These are phyloP conservation scores for Stegastes partitus DNA, from an alignment of 2,113 vertebrate species.

Conservation along the genomic window DNA sequence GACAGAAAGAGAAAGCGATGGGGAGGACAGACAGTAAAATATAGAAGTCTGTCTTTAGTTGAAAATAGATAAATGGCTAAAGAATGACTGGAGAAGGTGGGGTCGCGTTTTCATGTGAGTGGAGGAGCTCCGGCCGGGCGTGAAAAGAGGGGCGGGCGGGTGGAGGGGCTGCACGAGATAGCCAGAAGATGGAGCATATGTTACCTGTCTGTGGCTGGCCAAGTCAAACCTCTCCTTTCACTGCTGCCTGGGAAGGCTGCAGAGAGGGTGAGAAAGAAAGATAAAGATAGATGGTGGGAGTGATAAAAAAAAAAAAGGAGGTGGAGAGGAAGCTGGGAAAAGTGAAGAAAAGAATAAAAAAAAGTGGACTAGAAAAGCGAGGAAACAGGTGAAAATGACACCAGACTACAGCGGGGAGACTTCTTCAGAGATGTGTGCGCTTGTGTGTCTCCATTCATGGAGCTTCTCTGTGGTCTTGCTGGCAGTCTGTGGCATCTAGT, in stretches of 20 bases:
- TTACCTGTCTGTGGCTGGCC: constrained; percentile 54
- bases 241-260: constrained; percentile 19
- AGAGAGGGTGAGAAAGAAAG: neutral
- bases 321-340: neutral
- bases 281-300: neutral
- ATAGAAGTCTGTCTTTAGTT: constrained; percentile 5
- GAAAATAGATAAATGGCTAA: constrained; percentile 31
- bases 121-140: constrained; percentile 2
- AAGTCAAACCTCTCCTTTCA: constrained; percentile 15
- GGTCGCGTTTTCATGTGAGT: neutral
- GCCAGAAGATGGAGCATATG: constrained; percentile 47
- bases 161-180: constrained; percentile 10
- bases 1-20: constrained; percentile 36
- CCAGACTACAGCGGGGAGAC: constrained; percentile 10
- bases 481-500: constrained; percentile 72
- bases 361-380: neutral
- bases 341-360: neutral
- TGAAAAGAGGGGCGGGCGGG: no score
- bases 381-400: constrained; percentile 43
- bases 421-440: constrained; percentile 21
- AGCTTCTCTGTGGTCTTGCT: constrained; percentile 64
- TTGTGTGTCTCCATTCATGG: constrained; percentile 67
- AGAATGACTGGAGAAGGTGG: constrained; percentile 2
- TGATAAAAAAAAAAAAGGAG: neutral
- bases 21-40: constrained; percentile 37